Evolutionary conservation across 2,888 invertebrate species (phyloP), one percentile per base, ranked within the genome.

Genomic region (Panopea generosa): DNA sequence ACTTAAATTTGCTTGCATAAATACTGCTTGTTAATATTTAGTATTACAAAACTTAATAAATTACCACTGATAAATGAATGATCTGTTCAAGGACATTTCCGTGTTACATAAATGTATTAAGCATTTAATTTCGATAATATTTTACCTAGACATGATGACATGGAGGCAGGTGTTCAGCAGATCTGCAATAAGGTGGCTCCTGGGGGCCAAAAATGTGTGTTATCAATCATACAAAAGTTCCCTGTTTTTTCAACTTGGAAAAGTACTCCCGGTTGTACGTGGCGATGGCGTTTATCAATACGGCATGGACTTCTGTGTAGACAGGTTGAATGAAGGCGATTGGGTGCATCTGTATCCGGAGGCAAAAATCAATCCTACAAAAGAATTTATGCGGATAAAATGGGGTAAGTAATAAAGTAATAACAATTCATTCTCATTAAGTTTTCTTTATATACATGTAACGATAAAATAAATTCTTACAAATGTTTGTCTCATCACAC

Each of bases 271-370:
- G 40, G 95, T 98, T 27, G 95, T 98, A 82, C 94, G 99, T 87
- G 77, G 77, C 0, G 72, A 72, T 11, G 99, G 99, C 49, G 97
- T 99, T 69, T 96, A 97, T 93, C 98, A 96, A 94, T 95, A 95
- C 74, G 97, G 97, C 50, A 95, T 99, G 88, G 96, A 99, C 94
- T 96, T 98, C 93, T 96, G 97, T 92, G 94, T 98, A 84, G 97
- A 98, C 91, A 95, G 96, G 87, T 94, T 99, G 78, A 94, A 95
- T 70, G 92, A 94, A 80, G 98, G 98, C 18, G 95, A 96, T 86
- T 99, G 99, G 99, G 96, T 98, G 77, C 96, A 96, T 92, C 95
- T 99, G 67, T 99, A 98, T 94, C 99, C 99, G 1, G 99, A 99
- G 94, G 99, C 98, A 20, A 96, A 96, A 93, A 98, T 99, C 18